A percentile compares a stretch with the other conserved stretches of the same genome.
phyloP scores from a whole-genome alignment of 2,888 invertebrate species.

The Brenthis ino region DNA sequence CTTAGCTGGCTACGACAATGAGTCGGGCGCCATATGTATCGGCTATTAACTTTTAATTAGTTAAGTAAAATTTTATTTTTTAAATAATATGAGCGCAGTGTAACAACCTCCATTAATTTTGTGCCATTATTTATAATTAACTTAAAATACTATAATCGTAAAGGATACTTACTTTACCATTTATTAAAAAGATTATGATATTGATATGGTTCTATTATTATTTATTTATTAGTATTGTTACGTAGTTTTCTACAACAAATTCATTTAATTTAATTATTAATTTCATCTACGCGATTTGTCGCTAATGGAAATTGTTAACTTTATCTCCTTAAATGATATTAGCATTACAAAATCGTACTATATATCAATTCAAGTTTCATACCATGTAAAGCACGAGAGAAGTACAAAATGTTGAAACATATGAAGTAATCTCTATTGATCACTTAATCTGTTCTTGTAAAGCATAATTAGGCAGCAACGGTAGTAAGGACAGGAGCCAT shows the following conservation, averaged over 20 bases:
- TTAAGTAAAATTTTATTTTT: neutral
- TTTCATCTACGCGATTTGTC: too few species aligned
- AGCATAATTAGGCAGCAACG: neutral
- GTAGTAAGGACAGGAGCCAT: neutral
- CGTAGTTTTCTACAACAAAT: too few species aligned
- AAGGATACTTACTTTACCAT: neutral
- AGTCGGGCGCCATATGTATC: neutral
- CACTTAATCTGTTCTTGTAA: too few species aligned
- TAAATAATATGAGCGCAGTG: neutral
- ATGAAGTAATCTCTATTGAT: too few species aligned
- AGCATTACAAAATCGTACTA: too few species aligned
- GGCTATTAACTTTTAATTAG: neutral
- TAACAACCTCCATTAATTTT: slow-evolving; percentile 11
- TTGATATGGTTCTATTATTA: neutral
- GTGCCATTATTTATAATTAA: slow-evolving; percentile 18
- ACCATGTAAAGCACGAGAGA: too few species aligned
- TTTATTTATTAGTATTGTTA: neutral
- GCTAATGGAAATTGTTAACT: too few species aligned
- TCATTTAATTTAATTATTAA: too few species aligned
- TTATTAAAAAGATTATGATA: neutral
- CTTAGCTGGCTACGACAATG: too few species aligned
- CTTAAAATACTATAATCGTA: slow-evolving; percentile 6
- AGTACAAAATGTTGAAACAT: too few species aligned
- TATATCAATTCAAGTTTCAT: too few species aligned
- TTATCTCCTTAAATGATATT: too few species aligned